A percentile compares a stretch with the other conserved stretches of the same genome.
phyloP scores from a whole-genome alignment of 2,113 vertebrate species.

The Oryctolagus cuniculus region DNA sequence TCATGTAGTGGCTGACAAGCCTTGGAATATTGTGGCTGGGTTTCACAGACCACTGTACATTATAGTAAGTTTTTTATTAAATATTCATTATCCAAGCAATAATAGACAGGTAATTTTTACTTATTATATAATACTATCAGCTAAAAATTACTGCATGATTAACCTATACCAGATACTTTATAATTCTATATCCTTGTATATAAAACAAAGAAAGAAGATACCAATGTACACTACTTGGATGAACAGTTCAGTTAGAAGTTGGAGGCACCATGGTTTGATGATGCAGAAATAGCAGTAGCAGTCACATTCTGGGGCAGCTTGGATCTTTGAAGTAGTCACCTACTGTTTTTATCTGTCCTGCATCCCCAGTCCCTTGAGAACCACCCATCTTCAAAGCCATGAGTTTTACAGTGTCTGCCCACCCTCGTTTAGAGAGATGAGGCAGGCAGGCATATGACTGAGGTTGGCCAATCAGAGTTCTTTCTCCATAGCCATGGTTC shows the following conservation, averaged over 20 bases:
- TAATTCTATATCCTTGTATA: slow-evolving; percentile 15
- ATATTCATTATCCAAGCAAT: neutral
- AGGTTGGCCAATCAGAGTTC: neutral
- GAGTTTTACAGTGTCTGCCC: neutral
- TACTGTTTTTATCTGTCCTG: neutral
- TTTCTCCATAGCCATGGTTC: neutral
- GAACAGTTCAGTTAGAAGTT: neutral
- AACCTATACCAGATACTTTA: neutral
- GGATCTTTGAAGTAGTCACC: neutral
- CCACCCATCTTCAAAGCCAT: neutral
- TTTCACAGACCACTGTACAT: neutral
- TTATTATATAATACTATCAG: slow-evolving; percentile 20
- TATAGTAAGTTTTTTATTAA: neutral
- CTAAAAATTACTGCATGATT: neutral
- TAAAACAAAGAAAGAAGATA: neutral
- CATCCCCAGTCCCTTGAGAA: neutral
- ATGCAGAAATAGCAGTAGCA: neutral
- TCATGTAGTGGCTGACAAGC: slow-evolving; percentile 25
- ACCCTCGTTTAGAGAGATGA: neutral
- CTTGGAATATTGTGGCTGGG: neutral
- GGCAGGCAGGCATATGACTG: neutral
- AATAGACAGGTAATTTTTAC: slow-evolving; percentile 28
- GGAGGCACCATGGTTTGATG: neutral
- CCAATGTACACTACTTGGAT: neutral
- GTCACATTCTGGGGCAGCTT: neutral